phyloP scores from a whole-genome alignment of 2,888 invertebrate species.

The Torymus tubicola region DNA sequence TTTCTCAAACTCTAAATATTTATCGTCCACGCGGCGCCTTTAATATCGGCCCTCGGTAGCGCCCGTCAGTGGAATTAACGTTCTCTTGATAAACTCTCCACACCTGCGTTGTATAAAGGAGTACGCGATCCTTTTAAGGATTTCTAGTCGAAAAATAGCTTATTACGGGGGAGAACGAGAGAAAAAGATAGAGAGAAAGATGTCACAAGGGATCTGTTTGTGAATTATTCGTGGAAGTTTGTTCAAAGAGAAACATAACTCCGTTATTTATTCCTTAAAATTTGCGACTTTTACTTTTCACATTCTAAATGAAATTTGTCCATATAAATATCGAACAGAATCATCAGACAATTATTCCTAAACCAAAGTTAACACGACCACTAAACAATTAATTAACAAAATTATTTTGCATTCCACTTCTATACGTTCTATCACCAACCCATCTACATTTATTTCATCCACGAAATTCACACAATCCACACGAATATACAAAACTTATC shows the following conservation, averaged over 20 bases:
- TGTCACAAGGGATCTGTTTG: neutral
- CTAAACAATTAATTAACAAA: too few relatives aligned
- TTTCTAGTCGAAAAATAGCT: slow-evolving; percentile 24
- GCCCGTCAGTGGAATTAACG: slow-evolving; percentile 33
- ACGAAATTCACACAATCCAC: too few relatives aligned
- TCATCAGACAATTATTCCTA: too few relatives aligned
- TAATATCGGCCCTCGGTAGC: slow-evolving; percentile 25
- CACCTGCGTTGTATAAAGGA: slow-evolving; percentile 32
- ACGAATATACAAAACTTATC: too few relatives aligned
- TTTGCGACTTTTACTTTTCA: too few relatives aligned
- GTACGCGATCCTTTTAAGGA: neutral
- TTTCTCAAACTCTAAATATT: slow-evolving; percentile 51
- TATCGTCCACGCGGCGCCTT: slow-evolving; percentile 41
- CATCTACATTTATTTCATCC: too few relatives aligned
- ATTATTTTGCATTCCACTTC: too few relatives aligned
- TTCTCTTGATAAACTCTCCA: slow-evolving; percentile 50
- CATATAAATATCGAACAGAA: too few relatives aligned
- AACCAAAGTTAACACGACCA: too few relatives aligned
- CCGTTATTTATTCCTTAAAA: too few relatives aligned
- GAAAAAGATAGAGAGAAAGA: neutral
- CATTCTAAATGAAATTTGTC: too few relatives aligned
- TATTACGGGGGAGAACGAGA: slow-evolving; percentile 2
- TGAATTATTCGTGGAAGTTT: slow-evolving; percentile 43
- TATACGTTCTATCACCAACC: too few relatives aligned
- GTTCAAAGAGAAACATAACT: slow-evolving; percentile 17